Evolutionary conservation across 2,888 invertebrate genomes (phyloP).

Genomic region (Scelioninae gen. 1): DNA sequence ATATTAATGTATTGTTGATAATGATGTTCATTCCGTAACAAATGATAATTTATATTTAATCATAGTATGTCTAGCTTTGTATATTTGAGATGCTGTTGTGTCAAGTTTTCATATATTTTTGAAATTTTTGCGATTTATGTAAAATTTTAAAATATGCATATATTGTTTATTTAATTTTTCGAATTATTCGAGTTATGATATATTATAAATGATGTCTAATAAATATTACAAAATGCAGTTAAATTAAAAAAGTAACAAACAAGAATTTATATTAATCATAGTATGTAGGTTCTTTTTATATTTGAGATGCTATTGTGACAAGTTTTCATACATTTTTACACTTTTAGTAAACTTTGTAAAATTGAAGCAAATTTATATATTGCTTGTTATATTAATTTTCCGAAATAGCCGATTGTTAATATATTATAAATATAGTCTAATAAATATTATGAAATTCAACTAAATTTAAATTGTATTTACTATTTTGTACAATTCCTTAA

Average conservation of each 20-base stretch:
- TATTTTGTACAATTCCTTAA: too few species aligned
- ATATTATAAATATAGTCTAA: too few species aligned
- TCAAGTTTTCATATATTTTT: slow-evolving; percentile 46
- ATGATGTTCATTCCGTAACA: slow-evolving; percentile 34
- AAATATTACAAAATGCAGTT: too few species aligned
- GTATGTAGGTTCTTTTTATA: slow-evolving; percentile 23
- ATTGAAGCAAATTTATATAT: slow-evolving; percentile 23
- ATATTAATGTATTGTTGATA: slow-evolving; percentile 27
- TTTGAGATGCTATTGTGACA: slow-evolving; percentile 14
- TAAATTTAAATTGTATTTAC: too few species aligned
- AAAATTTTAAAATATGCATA: slow-evolving; percentile 1
- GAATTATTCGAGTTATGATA: too few species aligned
- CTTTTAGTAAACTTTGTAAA: slow-evolving; percentile 32
- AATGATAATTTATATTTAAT: slow-evolving; percentile 5
- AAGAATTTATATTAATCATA: too few species aligned
- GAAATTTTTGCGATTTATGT: slow-evolving; percentile 24
- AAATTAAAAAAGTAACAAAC: too few species aligned
- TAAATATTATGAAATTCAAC: too few species aligned
- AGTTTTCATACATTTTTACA: slow-evolving; percentile 48
- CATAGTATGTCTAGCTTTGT: slow-evolving; percentile 19
- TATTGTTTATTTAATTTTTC: slow-evolving; percentile 22
- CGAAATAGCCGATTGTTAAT: too few species aligned
- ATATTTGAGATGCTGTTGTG: slow-evolving; percentile 20
- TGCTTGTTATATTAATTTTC: too few species aligned
- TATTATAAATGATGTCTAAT: too few species aligned